phyloP scores from a whole-genome alignment of 2,113 vertebrate genomes.

The Cacatua alba region DNA sequence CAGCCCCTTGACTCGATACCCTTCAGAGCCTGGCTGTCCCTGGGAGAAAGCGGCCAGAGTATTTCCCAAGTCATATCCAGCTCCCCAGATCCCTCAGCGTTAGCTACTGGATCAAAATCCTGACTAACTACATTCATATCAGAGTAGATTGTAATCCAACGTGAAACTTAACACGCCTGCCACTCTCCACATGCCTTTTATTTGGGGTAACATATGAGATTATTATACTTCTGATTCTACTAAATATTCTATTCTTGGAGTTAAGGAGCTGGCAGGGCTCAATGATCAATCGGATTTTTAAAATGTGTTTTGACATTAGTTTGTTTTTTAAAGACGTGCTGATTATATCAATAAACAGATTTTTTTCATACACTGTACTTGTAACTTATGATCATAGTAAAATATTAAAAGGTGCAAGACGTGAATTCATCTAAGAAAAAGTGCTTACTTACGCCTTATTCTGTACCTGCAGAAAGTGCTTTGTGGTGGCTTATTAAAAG shows the following conservation, averaged over 20 bases:
- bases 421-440: constrained; percentile 23
- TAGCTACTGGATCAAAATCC: neutral
- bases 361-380: constrained; percentile 68
- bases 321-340: constrained; percentile 56
- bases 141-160: constrained; percentile 47
- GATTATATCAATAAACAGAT: constrained; percentile 72
- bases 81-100: neutral
- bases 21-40: neutral
- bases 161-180: neutral
- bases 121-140: constrained; percentile 36
- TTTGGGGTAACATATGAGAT: constrained; percentile 53
- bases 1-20: neutral
- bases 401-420: constrained; percentile 58
- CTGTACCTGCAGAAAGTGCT: neutral
- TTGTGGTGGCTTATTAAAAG: constrained; percentile 9
- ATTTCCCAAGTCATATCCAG: neutral
- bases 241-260: constrained; percentile 43
- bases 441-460: constrained; percentile 46
- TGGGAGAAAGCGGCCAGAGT: neutral
- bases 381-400: constrained; percentile 45
- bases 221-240: constrained; percentile 53
- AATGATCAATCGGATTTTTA: constrained; percentile 51
- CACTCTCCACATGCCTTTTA: constrained; percentile 48
- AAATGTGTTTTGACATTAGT: constrained; percentile 60
- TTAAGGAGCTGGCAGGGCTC: constrained; percentile 48